Base-by-base conservation (phyloP, 2,797 vertebrate genomes). In the Poeciliopsis infans region DNA sequence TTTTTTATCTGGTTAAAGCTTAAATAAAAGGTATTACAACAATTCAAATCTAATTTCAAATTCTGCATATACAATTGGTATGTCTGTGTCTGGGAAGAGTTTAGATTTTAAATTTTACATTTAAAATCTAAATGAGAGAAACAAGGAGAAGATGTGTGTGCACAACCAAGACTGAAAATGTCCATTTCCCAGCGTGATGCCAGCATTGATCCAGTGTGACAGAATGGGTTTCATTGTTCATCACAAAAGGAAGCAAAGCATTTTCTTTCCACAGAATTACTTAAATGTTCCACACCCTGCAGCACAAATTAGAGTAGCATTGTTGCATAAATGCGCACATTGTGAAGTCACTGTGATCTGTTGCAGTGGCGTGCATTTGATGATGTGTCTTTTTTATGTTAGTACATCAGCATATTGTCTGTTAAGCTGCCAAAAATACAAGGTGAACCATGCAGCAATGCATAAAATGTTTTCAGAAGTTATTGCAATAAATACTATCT, bases 231-330 rank as follows among this genome's bases (percentile, higher is more conserved):
- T 77, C 79, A 83, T 84, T 66, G 83, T 47, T 76, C 74, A 88
- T 80, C n/a, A 78, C 47, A 77, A 55, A 6, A 59, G 33, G 53
- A 88, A 81, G 88, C 87, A 89, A 89, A 88, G 78, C 3, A 4
- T 75, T 82, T 80, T 66, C 68, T 59, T 78, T 71, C 13, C 74
- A 76, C 76, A 55, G 84, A 85, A 90, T 79, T 74, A 59, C 33
- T 74, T 78, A 90, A 92, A 89, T 89, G 88, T 79, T 86, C 87
- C 18, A 80, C 77, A 83, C 76, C 83, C 86, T 75, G 88, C 84
- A 85, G 84, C 74, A 82, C 77, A 83, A 73, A 72, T 86, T 72
- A 76, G 85, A 64, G 82, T 76, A 69, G 74, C 73, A 39, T 39
- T 39, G 61, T 66, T 39, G 61, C 33, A 7, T 66, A 66, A 66